Evolutionary conservation across 2,888 invertebrate species (phyloP).

Genomic region (Teleiodes luculella): DNA sequence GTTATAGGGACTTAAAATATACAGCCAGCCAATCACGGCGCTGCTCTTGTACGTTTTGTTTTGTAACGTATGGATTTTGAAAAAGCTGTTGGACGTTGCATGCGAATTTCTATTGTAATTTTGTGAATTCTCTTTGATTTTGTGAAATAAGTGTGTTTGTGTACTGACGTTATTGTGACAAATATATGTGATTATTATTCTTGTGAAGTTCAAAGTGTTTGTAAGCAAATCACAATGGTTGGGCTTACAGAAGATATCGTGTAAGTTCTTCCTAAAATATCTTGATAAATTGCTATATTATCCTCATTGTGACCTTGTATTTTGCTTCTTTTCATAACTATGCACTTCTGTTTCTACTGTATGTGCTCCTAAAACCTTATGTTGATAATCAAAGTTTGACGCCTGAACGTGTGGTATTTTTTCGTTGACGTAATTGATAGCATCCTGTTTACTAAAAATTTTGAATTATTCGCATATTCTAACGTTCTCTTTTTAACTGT

Average conservation of each 20-base stretch:
- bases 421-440: background rate
- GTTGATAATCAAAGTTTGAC: no score
- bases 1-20: slow-evolving; percentile 7
- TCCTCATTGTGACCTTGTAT: no score
- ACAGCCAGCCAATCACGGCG: slow-evolving; percentile 34
- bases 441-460: no score
- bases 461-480: no score
- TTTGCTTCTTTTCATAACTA: background rate
- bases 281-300: background rate
- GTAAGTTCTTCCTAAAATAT: background rate
- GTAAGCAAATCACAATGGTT: background rate
- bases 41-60: slow-evolving; percentile 13
- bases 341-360: no score
- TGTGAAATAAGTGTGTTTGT: background rate
- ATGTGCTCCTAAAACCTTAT: no score
- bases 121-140: background rate
- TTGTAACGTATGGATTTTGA: slow-evolving; percentile 41
- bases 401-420: background rate
- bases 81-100: slow-evolving; percentile 37
- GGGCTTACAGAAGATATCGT: background rate
- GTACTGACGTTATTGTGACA: background rate
- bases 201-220: background rate
- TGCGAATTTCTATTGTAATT: background rate
- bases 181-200: background rate
- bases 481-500: no score